Evolutionary conservation across 2,888 invertebrate genomes (phyloP).

Genomic region (Trissonchulus latispiculum): DNA sequence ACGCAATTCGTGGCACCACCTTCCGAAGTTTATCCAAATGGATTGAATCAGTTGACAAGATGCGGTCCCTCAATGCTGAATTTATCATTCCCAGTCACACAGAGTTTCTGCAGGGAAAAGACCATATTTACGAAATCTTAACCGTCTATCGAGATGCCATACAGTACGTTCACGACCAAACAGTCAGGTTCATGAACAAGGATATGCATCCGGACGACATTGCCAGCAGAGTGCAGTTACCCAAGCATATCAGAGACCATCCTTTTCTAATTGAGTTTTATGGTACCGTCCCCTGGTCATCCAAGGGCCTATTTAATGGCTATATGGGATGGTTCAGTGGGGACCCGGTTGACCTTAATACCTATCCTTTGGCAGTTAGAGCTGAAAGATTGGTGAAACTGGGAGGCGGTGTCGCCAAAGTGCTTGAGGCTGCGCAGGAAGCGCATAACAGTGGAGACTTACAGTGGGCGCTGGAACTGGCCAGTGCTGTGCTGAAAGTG

Average conservation of each 20-base stretch:
- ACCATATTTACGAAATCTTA: constrained; percentile 28
- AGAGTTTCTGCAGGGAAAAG: constrained; percentile 33
- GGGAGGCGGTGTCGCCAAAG: not conserved
- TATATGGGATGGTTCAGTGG: constrained; percentile 23
- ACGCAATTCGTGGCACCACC: constrained; percentile 40
- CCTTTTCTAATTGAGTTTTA: constrained; percentile 39
- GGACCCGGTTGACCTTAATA: not conserved
- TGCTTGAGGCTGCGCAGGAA: not conserved
- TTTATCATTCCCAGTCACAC: constrained; percentile 41
- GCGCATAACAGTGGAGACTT: not conserved
- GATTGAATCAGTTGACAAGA: constrained; percentile 37
- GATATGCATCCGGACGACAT: constrained; percentile 41
- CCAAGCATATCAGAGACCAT: constrained; percentile 31
- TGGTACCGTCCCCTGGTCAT: constrained; percentile 40
- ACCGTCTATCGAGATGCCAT: constrained; percentile 38
- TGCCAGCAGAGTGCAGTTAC: constrained; percentile 32
- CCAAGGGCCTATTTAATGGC: constrained; percentile 32
- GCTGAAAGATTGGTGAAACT: not conserved
- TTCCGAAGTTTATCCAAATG: constrained; percentile 35
- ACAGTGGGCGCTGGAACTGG: constrained; percentile 8
- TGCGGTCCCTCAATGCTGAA: constrained; percentile 34
- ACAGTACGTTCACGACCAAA: constrained; percentile 41
- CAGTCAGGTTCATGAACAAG: constrained; percentile 38
- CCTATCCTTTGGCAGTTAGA: not conserved
- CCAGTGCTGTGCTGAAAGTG: not conserved